These are phyloP conservation scores for Drosophila ficusphila DNA, from an alignment of 1,140 invertebrate genomes.

Conservation along the genomic window DNA sequence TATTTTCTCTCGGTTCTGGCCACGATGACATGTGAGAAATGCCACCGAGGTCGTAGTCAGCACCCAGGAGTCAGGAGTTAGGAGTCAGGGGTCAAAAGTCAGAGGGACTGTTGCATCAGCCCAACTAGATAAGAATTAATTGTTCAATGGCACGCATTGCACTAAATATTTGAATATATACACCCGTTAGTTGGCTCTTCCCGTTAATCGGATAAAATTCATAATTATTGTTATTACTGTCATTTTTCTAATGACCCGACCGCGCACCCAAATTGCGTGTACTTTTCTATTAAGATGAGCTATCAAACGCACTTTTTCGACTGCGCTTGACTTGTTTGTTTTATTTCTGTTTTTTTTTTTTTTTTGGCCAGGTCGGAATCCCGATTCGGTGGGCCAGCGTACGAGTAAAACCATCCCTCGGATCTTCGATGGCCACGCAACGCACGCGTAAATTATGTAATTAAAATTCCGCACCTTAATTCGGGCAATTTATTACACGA, in stretches of 20 bases:
- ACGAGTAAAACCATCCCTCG: slow-evolving; percentile 7
- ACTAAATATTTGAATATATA: slow-evolving; percentile 77
- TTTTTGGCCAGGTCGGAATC: slow-evolving; percentile 5
- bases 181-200: slow-evolving; percentile 33
- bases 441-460: slow-evolving; percentile 83
- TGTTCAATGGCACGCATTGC: slow-evolving; percentile 82
- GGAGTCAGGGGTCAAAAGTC: slow-evolving; percentile 18
- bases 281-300: slow-evolving; percentile 83
- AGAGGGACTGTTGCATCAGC: slow-evolving; percentile 72
- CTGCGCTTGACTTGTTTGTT: slow-evolving; percentile 56
- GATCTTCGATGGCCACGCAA: slow-evolving; percentile 39
- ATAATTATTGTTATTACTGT: slow-evolving; percentile 84
- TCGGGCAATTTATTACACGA: slow-evolving; percentile 80
- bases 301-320: slow-evolving; percentile 75
- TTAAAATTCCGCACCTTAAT: slow-evolving; percentile 84
- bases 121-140: slow-evolving; percentile 83
- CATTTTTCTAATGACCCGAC: slow-evolving; percentile 78
- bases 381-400: slow-evolving; percentile 8
- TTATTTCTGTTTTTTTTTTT: slow-evolving; percentile 24
- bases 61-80: slow-evolving; percentile 3
- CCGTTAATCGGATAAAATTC: slow-evolving; percentile 84
- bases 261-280: slow-evolving; percentile 72
- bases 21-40: slow-evolving; percentile 78
- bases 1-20: background rate
- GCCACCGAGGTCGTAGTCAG: slow-evolving; percentile 18